Percentiles rank a stretch among this genome's conserved stretches.
Conservation (phyloP, 2,113 vertebrate genomes). For the Parus major region DNA sequence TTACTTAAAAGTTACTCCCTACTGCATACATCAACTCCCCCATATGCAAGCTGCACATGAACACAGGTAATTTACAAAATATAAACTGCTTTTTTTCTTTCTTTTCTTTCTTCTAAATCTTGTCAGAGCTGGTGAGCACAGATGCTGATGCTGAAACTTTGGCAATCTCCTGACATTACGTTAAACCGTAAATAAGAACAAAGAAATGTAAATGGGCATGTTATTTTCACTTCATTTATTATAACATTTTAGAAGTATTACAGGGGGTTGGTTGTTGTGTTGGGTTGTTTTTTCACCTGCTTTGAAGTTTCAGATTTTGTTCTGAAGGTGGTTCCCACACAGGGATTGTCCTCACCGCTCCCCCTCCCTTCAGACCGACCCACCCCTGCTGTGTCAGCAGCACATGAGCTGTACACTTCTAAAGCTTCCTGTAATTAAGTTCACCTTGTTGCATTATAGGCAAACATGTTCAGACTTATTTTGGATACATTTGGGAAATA, state of each 20-base stretch:
- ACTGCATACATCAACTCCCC: neutral
- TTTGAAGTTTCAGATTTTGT: conserved; percentile 50
- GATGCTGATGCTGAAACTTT: conserved; percentile 50
- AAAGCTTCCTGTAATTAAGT: conserved; percentile 53
- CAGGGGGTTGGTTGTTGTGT: neutral
- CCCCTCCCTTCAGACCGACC: neutral
- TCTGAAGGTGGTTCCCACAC: conserved; percentile 36
- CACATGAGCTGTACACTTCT: conserved; percentile 3
- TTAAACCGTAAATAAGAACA: conserved; percentile 40
- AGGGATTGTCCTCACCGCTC: conserved; percentile 13
- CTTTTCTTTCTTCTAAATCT: neutral
- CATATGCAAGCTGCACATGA: neutral
- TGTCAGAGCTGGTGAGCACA: neutral
- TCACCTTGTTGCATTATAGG: conserved; percentile 41
- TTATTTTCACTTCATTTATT: conserved; percentile 46
- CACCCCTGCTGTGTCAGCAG: conserved; percentile 53
- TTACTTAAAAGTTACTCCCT: neutral
- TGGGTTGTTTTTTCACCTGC: neutral
- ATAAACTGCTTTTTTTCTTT: neutral
- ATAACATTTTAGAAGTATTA: conserved; percentile 22
- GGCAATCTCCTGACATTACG: conserved; percentile 60
- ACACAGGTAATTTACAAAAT: neutral
- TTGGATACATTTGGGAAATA: conserved; percentile 46
- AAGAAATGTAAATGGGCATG: conserved; percentile 64
- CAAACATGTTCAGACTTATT: conserved; percentile 56